A percentile compares a stretch with the other conserved stretches of the same genome.
Evolutionary conservation across 1,140 invertebrate genomes (phyloP).

Genomic region (Scaptodrosophila lebanonensis): DNA sequence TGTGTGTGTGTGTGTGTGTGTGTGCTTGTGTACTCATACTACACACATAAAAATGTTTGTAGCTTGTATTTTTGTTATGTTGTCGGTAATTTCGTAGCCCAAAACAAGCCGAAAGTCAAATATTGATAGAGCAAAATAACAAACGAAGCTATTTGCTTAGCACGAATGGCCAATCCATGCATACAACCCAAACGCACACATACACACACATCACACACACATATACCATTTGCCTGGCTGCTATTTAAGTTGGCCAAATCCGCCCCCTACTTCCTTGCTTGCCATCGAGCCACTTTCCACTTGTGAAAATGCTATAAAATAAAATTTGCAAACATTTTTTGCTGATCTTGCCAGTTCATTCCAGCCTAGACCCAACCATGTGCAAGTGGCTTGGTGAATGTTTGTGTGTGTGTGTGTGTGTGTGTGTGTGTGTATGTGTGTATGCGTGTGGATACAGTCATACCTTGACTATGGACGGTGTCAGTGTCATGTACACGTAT

Average conservation of each 20-base stretch:
- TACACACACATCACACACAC: constrained; percentile 1
- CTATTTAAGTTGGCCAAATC: no score
- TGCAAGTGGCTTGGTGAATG: no score
- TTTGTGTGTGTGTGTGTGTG: no score
- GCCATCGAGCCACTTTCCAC: constrained; percentile 61
- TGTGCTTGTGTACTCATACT: constrained; percentile 31
- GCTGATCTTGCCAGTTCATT: constrained; percentile 68
- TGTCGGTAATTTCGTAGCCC: constrained; percentile 60
- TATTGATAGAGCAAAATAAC: constrained; percentile 72
- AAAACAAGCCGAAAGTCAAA: constrained; percentile 70
- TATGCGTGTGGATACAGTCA: no score
- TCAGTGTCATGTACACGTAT: no score
- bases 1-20: not conserved
- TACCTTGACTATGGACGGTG: no score
- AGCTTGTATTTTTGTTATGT: not conserved
- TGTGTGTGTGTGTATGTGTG: no score
- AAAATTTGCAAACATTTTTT: constrained; percentile 73
- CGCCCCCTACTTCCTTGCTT: no score
- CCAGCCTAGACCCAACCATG: constrained; percentile 53
- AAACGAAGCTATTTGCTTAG: constrained; percentile 74
- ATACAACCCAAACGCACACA: constrained; percentile 12
- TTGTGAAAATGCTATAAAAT: constrained; percentile 74
- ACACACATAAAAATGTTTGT: constrained; percentile 11
- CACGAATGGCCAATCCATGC: constrained; percentile 42
- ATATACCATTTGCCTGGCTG: not conserved